These are phyloP conservation scores for Thymelicus sylvestris DNA, from an alignment of 2,888 invertebrate genomes.

Conservation along the genomic window DNA sequence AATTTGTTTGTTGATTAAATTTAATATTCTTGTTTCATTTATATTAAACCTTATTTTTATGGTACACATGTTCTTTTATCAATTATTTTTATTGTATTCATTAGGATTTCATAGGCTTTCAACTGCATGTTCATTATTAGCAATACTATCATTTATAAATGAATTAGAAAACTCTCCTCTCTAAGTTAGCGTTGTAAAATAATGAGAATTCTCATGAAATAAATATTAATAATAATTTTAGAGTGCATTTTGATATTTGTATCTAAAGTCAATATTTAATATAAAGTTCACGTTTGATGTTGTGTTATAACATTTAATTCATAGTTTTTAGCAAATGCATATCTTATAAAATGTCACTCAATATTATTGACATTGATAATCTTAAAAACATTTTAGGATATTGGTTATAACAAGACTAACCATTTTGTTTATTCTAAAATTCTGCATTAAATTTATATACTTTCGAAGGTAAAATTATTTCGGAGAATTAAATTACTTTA, in stretches of 20 bases:
- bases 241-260: not conserved
- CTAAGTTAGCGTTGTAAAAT: not conserved
- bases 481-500: too few species aligned
- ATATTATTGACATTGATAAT: not conserved
- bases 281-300: not conserved
- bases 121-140: conserved; percentile 29
- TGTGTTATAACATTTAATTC: conserved; percentile 1
- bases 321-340: conserved; percentile 5
- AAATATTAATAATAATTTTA: not conserved
- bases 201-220: not conserved
- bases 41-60: conserved; percentile 6
- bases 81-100: conserved; percentile 3
- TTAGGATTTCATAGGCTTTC: conserved; percentile 3
- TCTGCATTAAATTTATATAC: not conserved
- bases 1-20: conserved; percentile 20
- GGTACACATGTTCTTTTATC: not conserved
- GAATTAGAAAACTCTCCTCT: not conserved
- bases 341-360: not conserved
- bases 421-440: not conserved
- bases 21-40: conserved; percentile 8
- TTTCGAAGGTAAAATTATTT: too few species aligned
- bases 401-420: not conserved
- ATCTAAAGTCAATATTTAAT: not conserved
- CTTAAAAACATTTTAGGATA: too few species aligned
- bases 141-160: not conserved